Percentiles rank a stretch among this genome's conserved stretches.
Evolutionary conservation across 2,888 invertebrate species (phyloP).

Genomic region (Clivina fossor): DNA sequence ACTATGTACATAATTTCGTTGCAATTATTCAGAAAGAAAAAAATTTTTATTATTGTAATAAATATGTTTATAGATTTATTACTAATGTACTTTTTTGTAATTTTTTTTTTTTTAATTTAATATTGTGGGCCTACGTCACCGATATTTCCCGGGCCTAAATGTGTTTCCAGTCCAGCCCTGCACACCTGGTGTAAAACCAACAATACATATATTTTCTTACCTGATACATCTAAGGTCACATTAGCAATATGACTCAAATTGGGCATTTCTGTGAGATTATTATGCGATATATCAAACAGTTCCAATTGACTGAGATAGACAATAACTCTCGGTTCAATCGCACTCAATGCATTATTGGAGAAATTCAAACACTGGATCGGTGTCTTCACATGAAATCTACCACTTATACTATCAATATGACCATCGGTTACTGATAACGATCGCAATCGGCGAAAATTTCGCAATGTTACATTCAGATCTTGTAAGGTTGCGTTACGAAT

Average conservation of each 20-base stretch:
- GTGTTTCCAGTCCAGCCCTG: no score
- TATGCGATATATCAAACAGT: conserved; percentile 68
- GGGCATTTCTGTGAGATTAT: conserved; percentile 70
- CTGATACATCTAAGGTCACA: conserved; percentile 73
- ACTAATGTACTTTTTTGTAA: no score
- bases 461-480: conserved; percentile 61
- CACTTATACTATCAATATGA: conserved; percentile 66
- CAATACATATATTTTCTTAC: no score
- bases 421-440: conserved; percentile 79
- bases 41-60: no score
- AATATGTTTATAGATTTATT: no score
- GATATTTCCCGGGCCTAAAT: no score
- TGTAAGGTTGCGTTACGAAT: conserved; percentile 72
- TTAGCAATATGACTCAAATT: conserved; percentile 65
- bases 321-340: conserved; percentile 67
- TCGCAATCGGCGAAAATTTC: conserved; percentile 65
- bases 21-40: no score
- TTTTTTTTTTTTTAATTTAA: no score
- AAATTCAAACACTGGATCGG: conserved; percentile 75
- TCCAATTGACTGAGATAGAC: conserved; percentile 68
- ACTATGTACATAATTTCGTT: no score
- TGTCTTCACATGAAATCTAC: conserved; percentile 62
- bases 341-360: conserved; percentile 72
- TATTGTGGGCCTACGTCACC: no score
- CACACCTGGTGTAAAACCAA: no score